Conservation (phyloP, 2,888 invertebrate species). For the Acanthosepion lycidas region DNA sequence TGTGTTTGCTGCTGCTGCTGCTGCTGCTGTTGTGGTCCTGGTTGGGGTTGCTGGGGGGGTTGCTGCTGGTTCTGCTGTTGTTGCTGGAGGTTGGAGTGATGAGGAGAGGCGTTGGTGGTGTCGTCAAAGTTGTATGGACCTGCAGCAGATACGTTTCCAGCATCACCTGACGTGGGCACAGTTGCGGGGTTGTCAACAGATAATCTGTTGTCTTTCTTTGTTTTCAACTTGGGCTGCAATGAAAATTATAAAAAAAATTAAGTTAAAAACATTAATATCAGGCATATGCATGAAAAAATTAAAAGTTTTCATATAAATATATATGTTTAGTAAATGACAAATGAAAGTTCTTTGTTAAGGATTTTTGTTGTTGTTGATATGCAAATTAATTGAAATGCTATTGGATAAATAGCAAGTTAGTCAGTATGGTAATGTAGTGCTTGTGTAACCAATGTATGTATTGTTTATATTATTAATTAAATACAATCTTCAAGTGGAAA, state of each 20-base stretch:
- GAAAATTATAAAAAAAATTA: constrained; percentile 48
- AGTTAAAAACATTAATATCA: not conserved
- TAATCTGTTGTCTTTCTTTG: constrained; percentile 62
- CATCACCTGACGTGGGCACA: not conserved
- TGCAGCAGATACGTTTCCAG: constrained; percentile 55
- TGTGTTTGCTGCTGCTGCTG: not conserved
- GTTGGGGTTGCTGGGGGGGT: constrained; percentile 38
- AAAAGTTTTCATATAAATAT: not conserved
- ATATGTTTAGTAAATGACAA: not conserved
- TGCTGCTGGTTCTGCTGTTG: constrained; percentile 51
- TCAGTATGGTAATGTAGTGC: no score
- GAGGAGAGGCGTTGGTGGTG: constrained; percentile 51
- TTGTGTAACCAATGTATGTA: not conserved
- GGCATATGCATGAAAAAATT: not conserved
- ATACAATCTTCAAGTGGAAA: no score
- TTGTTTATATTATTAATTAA: not conserved
- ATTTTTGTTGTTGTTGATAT: no score
- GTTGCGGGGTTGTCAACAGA: constrained; percentile 38
- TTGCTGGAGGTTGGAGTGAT: constrained; percentile 51
- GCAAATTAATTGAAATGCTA: no score
- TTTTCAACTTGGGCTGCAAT: constrained; percentile 66
- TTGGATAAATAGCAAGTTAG: no score
- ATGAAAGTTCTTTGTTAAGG: not conserved
- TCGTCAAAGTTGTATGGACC: constrained; percentile 63
- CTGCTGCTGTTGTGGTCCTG: not conserved